These are phyloP conservation scores for Leptodirus hochenwartii DNA, from an alignment of 2,888 invertebrate species.

Conservation along the genomic window DNA sequence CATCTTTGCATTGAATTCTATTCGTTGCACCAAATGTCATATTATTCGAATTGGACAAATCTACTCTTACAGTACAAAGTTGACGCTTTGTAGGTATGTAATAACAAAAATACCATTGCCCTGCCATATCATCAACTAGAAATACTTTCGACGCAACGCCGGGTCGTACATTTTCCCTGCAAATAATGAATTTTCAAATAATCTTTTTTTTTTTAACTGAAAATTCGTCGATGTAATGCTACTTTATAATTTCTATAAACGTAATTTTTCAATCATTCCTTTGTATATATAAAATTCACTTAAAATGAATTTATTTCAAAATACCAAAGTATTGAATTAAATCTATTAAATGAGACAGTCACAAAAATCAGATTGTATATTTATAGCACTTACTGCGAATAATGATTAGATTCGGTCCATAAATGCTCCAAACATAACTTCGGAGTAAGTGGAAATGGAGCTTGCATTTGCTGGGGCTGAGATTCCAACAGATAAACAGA, in stretches of 20 bases:
- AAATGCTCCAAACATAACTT: conserved; percentile 77
- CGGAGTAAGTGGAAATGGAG: conserved; percentile 34
- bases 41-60: conserved; percentile 44
- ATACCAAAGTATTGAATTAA: no score
- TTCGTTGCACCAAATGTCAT: conserved; percentile 58
- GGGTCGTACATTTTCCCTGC: conserved; percentile 25
- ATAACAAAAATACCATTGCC: conserved; percentile 71
- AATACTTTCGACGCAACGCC: conserved; percentile 60
- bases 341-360: no score
- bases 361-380: not conserved
- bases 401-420: conserved; percentile 34
- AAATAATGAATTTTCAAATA: conserved; percentile 11
- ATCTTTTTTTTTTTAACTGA: no score
- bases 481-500: not conserved
- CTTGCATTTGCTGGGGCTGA: no score
- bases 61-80: conserved; percentile 48
- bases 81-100: conserved; percentile 43
- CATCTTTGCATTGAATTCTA: conserved; percentile 66
- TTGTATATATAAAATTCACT: no score
- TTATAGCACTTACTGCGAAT: conserved; percentile 7
- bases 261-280: no score
- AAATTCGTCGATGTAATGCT: no score
- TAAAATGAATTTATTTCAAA: no score
- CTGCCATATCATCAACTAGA: conserved; percentile 67
- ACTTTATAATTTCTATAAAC: no score